Evolutionary conservation across 92 coral and sea anemone species (phyloP), one percentile per base, ranked within the genome.

Genomic region (Palythoa caribaeorum): DNA sequence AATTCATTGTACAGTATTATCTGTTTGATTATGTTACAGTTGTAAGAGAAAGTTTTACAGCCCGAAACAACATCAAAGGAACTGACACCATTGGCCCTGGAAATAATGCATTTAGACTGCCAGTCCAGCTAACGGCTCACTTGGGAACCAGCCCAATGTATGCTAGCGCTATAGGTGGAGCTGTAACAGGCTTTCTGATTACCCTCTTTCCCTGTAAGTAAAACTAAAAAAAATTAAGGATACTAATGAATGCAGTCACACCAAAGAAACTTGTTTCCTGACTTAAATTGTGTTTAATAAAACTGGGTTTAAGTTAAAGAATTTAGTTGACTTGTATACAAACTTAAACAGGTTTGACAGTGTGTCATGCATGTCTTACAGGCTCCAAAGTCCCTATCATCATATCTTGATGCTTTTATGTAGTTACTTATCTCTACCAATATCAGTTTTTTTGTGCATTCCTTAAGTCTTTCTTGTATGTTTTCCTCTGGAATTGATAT

Each of bases 111-210:
- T 14, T 39, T 65, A 68, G 62, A 47, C n/a, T 81, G 47, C 86
- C 86, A 6, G 76, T 81, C 14, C 60, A 65, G 38, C 71, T 51
- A 1, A 54, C 86, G 1, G 44, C 51, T 6, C 86, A 81, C 48
- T 44, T 53, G 9, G 88, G 83, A 68, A 40, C 73, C 74, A 90
- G 59, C 52, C 93, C 38, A 81, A 94, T 86, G 84, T 92, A 90
- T 87, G 98, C 98, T 11, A 94, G 98, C 83, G 91, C 94, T 9
- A 79, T 88, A 35, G 90, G 95, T 51, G 98, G 98, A 48, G 98
- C 94, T n/a, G 75, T 75, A 13, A 89, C 94, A 4, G 98, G 98
- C 1, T 63, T 91, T 66, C 71, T 90, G 9, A 87, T 94, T 79
- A 91, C 95, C n/a, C 85, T 87, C 20, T 83, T 88, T 71, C 85